Evolutionary conservation across 2,797 vertebrate genomes (phyloP).

Genomic region (Agapornis canus): DNA sequence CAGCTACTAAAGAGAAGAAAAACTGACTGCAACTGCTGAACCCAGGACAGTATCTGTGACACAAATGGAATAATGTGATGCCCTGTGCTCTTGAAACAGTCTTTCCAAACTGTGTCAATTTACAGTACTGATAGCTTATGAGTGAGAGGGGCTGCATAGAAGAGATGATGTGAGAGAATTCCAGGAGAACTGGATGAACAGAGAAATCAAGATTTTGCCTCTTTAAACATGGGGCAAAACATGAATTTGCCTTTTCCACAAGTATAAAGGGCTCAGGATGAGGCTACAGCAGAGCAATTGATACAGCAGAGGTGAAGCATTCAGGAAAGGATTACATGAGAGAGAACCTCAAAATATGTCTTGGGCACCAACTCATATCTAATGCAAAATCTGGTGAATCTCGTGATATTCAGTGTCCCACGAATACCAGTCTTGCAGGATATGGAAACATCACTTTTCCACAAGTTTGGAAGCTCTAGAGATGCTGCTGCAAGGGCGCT

Average conservation of each 20-base stretch:
- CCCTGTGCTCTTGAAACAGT: neutral
- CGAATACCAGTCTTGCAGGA: fast-evolving
- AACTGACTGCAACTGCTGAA: too few species aligned
- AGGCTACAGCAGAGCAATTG: neutral
- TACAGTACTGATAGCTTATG: neutral
- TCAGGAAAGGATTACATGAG: neutral
- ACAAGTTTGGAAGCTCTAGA: neutral
- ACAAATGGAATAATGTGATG: neutral
- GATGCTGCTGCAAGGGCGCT: neutral
- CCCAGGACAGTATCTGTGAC: neutral
- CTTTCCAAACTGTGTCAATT: neutral
- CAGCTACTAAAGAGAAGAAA: too few species aligned
- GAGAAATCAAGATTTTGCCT: neutral
- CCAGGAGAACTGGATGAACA: neutral
- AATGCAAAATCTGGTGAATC: neutral
- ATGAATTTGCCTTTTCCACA: neutral
- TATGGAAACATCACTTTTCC: neutral
- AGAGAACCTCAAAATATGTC: neutral
- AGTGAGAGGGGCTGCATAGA: neutral
- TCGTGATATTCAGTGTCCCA: fast-evolving
- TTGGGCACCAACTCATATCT: neutral
- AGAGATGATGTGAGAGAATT: neutral
- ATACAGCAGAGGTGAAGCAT: neutral
- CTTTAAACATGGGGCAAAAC: neutral
- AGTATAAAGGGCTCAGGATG: neutral